Percentiles rank a stretch among this genome's conserved stretches.
phyloP scores from a whole-genome alignment of 2,797 vertebrate species.

The Accipiter badius region DNA sequence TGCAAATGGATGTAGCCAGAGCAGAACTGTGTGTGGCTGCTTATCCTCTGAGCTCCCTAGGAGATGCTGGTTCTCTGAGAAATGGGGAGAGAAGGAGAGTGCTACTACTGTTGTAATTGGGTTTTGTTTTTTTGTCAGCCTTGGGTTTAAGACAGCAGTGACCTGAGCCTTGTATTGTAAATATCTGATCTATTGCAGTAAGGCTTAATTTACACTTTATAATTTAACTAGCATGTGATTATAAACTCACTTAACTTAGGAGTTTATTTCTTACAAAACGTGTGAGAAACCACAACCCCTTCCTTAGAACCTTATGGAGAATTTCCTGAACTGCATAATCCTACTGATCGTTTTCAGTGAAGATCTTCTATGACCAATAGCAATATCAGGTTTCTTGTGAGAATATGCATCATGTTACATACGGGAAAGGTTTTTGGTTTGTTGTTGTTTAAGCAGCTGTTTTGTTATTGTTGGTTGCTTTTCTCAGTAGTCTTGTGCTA shows the following conservation, averaged over 20 bases:
- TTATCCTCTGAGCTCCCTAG: not conserved
- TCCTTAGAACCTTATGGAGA: not conserved
- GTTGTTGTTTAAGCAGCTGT: not conserved
- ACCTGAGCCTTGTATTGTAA: not conserved
- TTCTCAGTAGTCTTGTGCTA: not conserved
- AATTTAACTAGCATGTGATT: not conserved
- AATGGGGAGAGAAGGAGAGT: not conserved
- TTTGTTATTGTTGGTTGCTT: not conserved
- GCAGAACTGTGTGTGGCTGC: not conserved
- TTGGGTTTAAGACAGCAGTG: not conserved
- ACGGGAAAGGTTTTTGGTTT: not conserved
- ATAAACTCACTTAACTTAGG: not conserved
- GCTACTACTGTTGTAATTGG: not conserved
- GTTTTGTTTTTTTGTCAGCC: rapidly evolving
- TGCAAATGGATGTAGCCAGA: not conserved
- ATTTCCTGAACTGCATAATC: not conserved
- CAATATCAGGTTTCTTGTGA: not conserved
- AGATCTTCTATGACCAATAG: not conserved
- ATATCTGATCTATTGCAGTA: not conserved
- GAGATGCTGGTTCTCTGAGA: not conserved
- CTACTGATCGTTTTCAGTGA: not conserved
- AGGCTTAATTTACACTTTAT: not conserved
- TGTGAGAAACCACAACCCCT: not conserved
- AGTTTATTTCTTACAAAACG: not conserved
- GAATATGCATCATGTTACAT: not conserved